phyloP scores from a whole-genome alignment of 1,140 invertebrate species.

The Zaprionus tsacasi region DNA sequence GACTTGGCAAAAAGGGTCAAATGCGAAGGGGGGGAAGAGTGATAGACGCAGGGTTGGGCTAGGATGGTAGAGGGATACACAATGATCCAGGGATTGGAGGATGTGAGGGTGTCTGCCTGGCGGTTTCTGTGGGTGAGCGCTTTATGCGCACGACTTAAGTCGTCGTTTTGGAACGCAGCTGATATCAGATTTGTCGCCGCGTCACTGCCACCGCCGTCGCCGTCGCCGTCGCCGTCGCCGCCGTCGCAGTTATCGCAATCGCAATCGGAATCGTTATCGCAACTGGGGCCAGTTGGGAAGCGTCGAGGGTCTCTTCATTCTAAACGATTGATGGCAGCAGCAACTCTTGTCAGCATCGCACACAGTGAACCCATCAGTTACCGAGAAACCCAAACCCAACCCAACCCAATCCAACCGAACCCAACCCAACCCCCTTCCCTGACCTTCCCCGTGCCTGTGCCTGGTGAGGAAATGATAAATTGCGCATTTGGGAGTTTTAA shows the following conservation, averaged over 20 bases:
- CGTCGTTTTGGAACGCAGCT: constrained; percentile 70
- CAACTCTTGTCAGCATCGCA: constrained; percentile 20
- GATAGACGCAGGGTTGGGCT: neutral
- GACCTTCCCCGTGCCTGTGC: neutral
- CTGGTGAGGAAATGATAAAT: constrained; percentile 81
- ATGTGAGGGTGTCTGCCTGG: neutral
- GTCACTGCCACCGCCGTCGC: too few species aligned
- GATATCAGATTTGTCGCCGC: constrained; percentile 69
- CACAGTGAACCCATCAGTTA: constrained; percentile 10
- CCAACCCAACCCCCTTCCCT: too few species aligned
- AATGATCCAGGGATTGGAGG: neutral
- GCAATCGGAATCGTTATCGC: constrained; percentile 41
- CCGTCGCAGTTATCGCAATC: constrained; percentile 42
- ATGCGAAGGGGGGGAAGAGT: neutral
- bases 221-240: too few species aligned
- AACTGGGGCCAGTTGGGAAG: neutral
- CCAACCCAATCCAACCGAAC: too few species aligned
- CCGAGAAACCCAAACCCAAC: too few species aligned
- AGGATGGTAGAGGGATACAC: neutral
- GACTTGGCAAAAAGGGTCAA: constrained; percentile 24
- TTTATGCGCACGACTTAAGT: constrained; percentile 43
- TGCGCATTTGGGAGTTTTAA: constrained; percentile 84
- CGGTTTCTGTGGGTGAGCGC: constrained; percentile 68
- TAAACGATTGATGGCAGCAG: constrained; percentile 76
- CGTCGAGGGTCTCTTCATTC: constrained; percentile 53